These are phyloP conservation scores for Antheraea mylitta DNA, from an alignment of 1,140 invertebrate species.

Conservation along the genomic window DNA sequence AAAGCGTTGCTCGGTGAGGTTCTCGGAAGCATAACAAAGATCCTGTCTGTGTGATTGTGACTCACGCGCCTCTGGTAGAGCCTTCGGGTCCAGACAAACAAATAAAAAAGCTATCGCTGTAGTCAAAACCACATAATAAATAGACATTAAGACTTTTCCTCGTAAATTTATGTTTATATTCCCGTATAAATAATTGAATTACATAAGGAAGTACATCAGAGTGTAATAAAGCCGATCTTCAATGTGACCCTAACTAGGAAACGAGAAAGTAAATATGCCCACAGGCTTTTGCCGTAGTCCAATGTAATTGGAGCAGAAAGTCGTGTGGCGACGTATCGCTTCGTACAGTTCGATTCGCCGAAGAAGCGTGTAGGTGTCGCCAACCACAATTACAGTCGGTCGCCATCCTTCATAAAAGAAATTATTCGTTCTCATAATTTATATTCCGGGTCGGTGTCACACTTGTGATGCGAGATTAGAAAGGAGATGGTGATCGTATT, in stretches of 20 bases:
- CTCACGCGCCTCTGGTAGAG: constrained; percentile 48
- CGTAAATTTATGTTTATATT: no score
- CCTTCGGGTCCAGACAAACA: constrained; percentile 52
- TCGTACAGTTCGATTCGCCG: constrained; percentile 64
- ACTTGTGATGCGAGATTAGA: constrained; percentile 68
- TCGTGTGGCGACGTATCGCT: constrained; percentile 35
- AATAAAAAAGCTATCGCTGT: constrained; percentile 20
- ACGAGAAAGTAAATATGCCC: constrained; percentile 23
- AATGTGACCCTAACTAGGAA: neutral
- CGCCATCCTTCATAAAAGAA: constrained; percentile 70
- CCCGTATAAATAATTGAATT: no score
- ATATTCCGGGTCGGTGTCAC: constrained; percentile 70
- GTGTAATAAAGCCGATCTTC: neutral
- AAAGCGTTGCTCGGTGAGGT: constrained; percentile 54
- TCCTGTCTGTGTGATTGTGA: constrained; percentile 63
- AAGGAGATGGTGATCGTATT: constrained; percentile 43
- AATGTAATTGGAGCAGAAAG: constrained; percentile 62
- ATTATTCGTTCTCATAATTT: constrained; percentile 73
- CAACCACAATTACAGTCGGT: constrained; percentile 48
- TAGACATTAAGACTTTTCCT: neutral
- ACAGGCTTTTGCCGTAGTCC: constrained; percentile 19
- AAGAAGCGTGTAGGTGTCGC: constrained; percentile 63
- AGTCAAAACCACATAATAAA: neutral
- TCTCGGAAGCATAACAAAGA: constrained; percentile 75
- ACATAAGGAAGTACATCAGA: no score